Percentiles rank a stretch among this genome's conserved stretches.
Conservation (phyloP, 2,888 invertebrate genomes). For the Thera obeliscata region DNA sequence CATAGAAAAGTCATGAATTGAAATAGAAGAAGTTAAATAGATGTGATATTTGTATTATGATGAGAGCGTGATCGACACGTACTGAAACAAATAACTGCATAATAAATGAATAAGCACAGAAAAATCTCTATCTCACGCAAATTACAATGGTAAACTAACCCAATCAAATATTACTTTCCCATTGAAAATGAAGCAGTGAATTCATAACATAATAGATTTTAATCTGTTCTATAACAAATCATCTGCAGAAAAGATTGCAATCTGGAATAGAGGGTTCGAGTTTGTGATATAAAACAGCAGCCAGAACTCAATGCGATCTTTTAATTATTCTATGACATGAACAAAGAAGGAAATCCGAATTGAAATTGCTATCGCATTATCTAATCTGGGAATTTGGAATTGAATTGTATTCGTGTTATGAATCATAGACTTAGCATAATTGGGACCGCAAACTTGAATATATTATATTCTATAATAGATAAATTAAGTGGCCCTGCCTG, state of each 20-base stretch:
- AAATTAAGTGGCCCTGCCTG: too few relatives aligned
- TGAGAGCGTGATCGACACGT: too few relatives aligned
- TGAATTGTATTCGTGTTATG: slow-evolving; percentile 33
- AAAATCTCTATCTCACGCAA: too few relatives aligned
- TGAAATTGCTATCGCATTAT: slow-evolving; percentile 46
- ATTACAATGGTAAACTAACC: too few relatives aligned
- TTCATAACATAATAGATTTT: slow-evolving; percentile 53
- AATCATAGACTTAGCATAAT: slow-evolving; percentile 65
- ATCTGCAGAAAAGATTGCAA: slow-evolving; percentile 57
- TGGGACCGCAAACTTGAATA: slow-evolving; percentile 70
- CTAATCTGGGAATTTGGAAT: slow-evolving; percentile 35
- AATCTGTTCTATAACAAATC: slow-evolving; percentile 59
- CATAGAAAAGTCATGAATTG: too few relatives aligned
- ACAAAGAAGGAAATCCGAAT: slow-evolving; percentile 51
- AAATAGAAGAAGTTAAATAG: too few relatives aligned
- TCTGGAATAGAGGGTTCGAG: slow-evolving; percentile 50
- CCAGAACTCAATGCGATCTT: slow-evolving; percentile 15
- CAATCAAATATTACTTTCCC: slow-evolving; percentile 16
- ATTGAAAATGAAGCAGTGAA: slow-evolving; percentile 29
- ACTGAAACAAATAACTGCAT: too few relatives aligned
- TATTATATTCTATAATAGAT: slow-evolving; percentile 16
- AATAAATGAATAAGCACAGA: too few relatives aligned
- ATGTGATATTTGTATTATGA: too few relatives aligned
- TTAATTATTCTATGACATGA: slow-evolving; percentile 38
- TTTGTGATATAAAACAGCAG: slow-evolving; percentile 76